Base-by-base conservation (phyloP, 2,797 vertebrate species). In the Arnoldichthys spilopterus region DNA sequence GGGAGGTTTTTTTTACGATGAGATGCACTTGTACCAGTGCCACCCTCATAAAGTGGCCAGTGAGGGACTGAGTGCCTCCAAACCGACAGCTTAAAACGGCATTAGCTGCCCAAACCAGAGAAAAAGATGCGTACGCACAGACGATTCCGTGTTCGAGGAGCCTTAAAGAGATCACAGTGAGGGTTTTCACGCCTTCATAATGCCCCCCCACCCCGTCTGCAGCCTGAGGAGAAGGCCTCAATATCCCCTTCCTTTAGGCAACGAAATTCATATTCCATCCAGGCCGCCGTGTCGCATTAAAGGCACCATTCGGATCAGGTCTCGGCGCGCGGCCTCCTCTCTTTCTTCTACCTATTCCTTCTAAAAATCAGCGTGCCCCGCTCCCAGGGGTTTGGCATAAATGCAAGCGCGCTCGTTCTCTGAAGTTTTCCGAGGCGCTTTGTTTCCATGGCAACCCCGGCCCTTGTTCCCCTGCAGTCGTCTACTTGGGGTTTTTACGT, bases 401-500 rank as follows among this genome's bases (percentile, higher is more conserved):
- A 82, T 1, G 67, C 78, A 68, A 12, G 56, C 75, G 26, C 18
- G 28, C 72, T 64, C 30, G 1, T 68, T 61, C 78, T 75, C 67
- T 85, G 78, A 82, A 85, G 83, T 85, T 85, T 80, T 83, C 74
- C 11, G 40, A 78, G 77, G 84, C 72, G 53, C 78, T 81, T 77
- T 81, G 84, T 85, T 85, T 72, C 84, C 74, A 85, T 83, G 62
- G 81, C 78, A 83, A 85, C 84, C 80, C 53, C 56, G 51, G 76
- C 56, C 72, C 79, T 79, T 81, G 66, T 79, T 82, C 78, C 80
- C 51, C 69, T 72, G 77, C 70, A 63, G 63, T 72, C 3, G 70
- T 63, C 66, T 82, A 62, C 74, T 81, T 45, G 47, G 56, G n/a
- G 26, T 64, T 85, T 78, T 78, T 74, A 28, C 37, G 68, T 62